Conservation (phyloP, 1,140 invertebrate genomes). For the Bombus turneri region DNA sequence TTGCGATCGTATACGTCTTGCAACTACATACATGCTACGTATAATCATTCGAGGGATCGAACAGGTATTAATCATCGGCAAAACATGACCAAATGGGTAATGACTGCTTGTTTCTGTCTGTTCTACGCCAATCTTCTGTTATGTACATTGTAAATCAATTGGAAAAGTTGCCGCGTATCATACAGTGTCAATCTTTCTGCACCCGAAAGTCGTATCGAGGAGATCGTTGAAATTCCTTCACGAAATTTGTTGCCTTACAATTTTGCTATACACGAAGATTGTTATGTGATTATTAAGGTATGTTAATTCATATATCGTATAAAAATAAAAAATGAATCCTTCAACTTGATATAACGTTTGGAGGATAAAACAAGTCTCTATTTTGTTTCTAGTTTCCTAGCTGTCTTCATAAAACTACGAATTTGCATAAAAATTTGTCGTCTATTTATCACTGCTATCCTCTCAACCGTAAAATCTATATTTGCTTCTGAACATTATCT, state of each 20-base stretch:
- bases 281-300: no score
- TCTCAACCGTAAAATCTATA: no score
- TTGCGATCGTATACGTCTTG: slow-evolving; percentile 8
- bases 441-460: no score
- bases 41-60: slow-evolving; percentile 1
- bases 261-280: no score
- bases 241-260: no score
- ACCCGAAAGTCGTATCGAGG: no score
- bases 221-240: no score
- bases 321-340: background rate
- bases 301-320: no score
- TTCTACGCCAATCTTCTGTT: no score
- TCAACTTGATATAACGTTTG: background rate
- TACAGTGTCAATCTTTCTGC: no score
- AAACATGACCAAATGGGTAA: slow-evolving; percentile 29
- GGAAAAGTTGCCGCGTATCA: background rate
- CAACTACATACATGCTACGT: background rate
- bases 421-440: no score
- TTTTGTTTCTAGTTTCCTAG: background rate
- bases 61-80: background rate
- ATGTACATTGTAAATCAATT: background rate
- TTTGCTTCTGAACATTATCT: background rate
- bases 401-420: no score
- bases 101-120: background rate
- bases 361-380: background rate